Percentiles rank a stretch among this genome's conserved stretches.
Conservation (phyloP, 92 coral and sea anemone species). For the Isaurus tuberculatus region DNA sequence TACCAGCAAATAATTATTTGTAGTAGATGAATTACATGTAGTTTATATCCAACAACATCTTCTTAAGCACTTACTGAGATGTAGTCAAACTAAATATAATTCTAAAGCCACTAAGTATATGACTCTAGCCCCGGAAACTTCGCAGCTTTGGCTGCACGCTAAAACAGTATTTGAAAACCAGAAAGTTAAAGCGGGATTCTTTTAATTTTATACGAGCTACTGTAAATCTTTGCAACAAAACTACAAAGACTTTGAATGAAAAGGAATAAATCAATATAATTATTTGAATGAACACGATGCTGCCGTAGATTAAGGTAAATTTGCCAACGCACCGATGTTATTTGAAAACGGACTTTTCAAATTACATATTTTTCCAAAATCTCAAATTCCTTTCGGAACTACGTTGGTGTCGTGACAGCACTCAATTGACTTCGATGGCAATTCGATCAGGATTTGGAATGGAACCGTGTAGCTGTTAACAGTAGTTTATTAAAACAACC, state of each 20-base stretch:
- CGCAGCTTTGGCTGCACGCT: slow-evolving; percentile 20
- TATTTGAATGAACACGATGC: slow-evolving; percentile 5
- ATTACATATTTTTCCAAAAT: slow-evolving; percentile 2
- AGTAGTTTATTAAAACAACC: background rate
- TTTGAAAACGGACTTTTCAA: slow-evolving; percentile 26
- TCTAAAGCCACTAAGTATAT: slow-evolving; percentile 28
- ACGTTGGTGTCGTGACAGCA: slow-evolving; percentile 9
- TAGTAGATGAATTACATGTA: slow-evolving; percentile 23
- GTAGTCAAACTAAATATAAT: slow-evolving; percentile 27
- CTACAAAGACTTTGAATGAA: slow-evolving; percentile 12
- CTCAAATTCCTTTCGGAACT: slow-evolving; percentile 19
- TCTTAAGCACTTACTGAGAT: background rate
- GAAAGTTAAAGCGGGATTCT: background rate
- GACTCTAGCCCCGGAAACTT: slow-evolving; percentile 29
- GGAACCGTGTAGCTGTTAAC: background rate
- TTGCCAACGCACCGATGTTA: background rate
- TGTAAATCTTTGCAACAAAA: slow-evolving; percentile 14
- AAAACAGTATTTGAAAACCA: slow-evolving; percentile 19
- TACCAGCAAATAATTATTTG: background rate
- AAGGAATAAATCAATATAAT: background rate
- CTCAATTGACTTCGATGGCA: background rate
- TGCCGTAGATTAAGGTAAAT: slow-evolving; percentile 1
- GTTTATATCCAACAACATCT: slow-evolving; percentile 11
- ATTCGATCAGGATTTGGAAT: slow-evolving; percentile 10
- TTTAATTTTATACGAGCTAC: background rate